Base-by-base conservation (phyloP, 2,888 invertebrate genomes). In the Phengaris arion region DNA sequence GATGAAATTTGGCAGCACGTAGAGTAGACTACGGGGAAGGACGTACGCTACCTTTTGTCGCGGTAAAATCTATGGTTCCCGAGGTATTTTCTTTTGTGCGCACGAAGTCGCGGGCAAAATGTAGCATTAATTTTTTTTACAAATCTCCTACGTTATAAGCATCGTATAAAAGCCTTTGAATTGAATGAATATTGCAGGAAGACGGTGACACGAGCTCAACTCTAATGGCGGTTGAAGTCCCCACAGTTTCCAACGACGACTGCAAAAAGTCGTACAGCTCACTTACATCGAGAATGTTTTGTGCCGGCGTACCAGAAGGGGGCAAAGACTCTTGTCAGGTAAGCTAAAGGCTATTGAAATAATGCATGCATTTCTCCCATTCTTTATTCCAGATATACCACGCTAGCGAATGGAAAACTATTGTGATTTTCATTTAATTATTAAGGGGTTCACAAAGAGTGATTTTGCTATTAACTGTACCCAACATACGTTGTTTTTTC, bases 271-370 rank as follows among this genome's bases (percentile, higher is more conserved):
- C 82, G 0, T 87, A 87, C 75, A 81, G 81, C 52, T 70, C 77
- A 3, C 82, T 92, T 52, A 92, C 90, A 1, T 72, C 79, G 0
- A 84, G 87, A 74, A 92, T 91, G 92, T 82, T 92, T 75, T 92
- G 93, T 78, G 92, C 92, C 2, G 91, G 91, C 0, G 76, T 83
- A 0, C 82, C 86, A 12, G 82, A 85, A 80, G 91, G 90, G 0
- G 92, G 90, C n/a, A 90, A 90, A 79, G 92, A 92, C 81, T 85
- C 91, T 52, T 93, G 92, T 76, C 90, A 91, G 89, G 92, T 91
- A 35, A 3, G 35, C 35, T 35, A 52, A 74, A 74, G 74, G 64
- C 75, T 74, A 72, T 75, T 46, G 51, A 51, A 68, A 55, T 59
- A 59, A 46, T 59, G 74, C 55, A 57, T 57, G 55, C 79, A 5